Base-by-base conservation (phyloP, 2,113 vertebrate genomes). In the Dasyprocta punctata region DNA sequence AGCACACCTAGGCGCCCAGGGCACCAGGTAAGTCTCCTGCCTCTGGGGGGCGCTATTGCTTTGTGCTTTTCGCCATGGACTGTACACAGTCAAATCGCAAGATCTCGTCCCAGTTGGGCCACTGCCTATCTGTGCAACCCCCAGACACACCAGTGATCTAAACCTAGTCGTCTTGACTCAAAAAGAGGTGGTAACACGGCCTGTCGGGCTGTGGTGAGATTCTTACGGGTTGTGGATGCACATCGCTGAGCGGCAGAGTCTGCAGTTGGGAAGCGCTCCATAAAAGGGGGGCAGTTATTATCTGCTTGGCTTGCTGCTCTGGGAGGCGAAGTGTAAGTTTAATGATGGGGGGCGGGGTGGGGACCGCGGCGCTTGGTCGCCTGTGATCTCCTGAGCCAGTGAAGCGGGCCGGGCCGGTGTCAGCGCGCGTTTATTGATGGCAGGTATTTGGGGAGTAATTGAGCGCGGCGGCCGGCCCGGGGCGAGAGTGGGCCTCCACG, bases 371-470 rank as follows among this genome's bases (percentile, higher is more conserved):
- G 94, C 96, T 86, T 4, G 86, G 82, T 36, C 73, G 89, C 65
- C 89, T 41, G 89, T n/a, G 84, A 84, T 90, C 89, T 90, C 85
- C 63, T 5, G 90, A 82, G 94, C 88, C 71, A 5, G 69, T 3
- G 17, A 90, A 95, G 91, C 65, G 26, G 97, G 90, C 96, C 63
- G 12, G 67, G 92, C 87, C 84, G 69, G 98, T 98, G 99, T 98
- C 99, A 98, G 98, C 98, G 98, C 98, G 98, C 98, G 98, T 98
- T 99, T 98, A 98, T 98, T 98, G 99, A 98, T 99, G 98, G 99
- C 98, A 98, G 98, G 98, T 98, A 99, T 99, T 99, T 99, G 98
- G 98, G 98, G 98, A 98, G 98, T 99, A 99, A 99, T 99, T 99
- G 99, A 99, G 99, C 98, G 99, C 98, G 98, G 99, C 98, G 98